phyloP scores from a whole-genome alignment of 2,113 vertebrate genomes.

The Corvus cornix region DNA sequence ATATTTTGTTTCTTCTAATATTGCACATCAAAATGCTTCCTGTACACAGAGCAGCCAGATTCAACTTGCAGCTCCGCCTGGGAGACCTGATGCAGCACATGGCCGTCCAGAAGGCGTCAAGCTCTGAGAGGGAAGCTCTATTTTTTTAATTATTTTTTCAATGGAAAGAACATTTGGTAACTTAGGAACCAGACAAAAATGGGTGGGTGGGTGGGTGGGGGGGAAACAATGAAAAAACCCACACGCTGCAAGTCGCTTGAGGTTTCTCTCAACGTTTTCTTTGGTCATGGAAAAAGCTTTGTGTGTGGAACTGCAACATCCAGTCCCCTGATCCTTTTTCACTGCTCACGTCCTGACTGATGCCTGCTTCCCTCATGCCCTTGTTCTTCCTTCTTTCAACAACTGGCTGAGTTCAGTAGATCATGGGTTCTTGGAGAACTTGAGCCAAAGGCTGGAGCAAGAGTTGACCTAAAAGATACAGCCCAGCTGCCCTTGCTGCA shows the following conservation, averaged over 20 bases:
- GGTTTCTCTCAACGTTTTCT: conserved; percentile 51
- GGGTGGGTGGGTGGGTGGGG: neutral
- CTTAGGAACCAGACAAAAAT: neutral
- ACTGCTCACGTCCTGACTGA: neutral
- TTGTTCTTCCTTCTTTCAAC: neutral
- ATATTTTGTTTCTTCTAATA: conserved; percentile 84
- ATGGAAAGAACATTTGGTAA: conserved; percentile 57
- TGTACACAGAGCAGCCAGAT: conserved; percentile 67
- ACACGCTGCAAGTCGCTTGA: neutral
- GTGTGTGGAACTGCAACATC: neutral
- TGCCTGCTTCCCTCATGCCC: neutral
- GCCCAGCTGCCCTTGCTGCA: conserved; percentile 30
- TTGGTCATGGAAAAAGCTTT: conserved; percentile 63
- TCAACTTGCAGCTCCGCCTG: conserved; percentile 54
- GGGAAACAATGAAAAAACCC: neutral
- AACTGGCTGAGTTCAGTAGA: conserved; percentile 17
- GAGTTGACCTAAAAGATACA: neutral
- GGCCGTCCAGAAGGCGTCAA: conserved; percentile 14
- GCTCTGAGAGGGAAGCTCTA: conserved; percentile 57
- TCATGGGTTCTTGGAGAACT: neutral
- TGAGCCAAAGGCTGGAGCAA: conserved; percentile 25
- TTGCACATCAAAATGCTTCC: conserved; percentile 92
- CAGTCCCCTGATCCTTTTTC: conserved; percentile 13
- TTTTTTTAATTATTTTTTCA: neutral
- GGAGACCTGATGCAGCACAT: conserved; percentile 42